Percentiles rank a stretch among this genome's conserved stretches.
Conservation (phyloP, 64 coral and sea anemone species). For the Hydrozoanthus tunicans region DNA sequence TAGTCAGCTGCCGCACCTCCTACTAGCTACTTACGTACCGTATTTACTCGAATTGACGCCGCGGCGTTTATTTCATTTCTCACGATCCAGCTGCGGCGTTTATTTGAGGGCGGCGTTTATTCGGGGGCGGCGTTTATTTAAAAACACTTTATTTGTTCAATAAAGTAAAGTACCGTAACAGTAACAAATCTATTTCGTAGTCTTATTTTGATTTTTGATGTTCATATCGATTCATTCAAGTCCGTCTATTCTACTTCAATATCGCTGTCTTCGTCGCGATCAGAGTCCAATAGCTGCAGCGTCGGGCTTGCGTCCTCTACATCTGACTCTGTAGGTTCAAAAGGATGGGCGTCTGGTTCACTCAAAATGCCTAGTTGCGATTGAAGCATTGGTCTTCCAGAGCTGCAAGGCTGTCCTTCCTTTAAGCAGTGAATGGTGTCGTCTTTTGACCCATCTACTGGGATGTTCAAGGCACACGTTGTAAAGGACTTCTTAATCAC, state of each 20-base stretch:
- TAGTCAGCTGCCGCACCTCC: too few species aligned
- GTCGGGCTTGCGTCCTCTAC: constrained; percentile 34
- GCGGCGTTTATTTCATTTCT: too few species aligned
- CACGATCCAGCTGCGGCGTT: too few species aligned
- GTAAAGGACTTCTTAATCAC: constrained; percentile 4
- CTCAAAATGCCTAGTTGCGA: constrained; percentile 32
- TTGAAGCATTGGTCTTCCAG: constrained; percentile 1
- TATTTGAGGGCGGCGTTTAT: too few species aligned
- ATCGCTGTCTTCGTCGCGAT: constrained; percentile 35
- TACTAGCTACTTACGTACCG: too few species aligned
- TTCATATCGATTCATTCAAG: too few species aligned
- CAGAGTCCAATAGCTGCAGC: constrained; percentile 24
- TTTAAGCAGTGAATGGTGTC: constrained; percentile 51
- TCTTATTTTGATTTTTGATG: not conserved
- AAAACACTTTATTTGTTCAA: too few species aligned
- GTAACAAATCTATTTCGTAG: too few species aligned
- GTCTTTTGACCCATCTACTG: constrained; percentile 26
- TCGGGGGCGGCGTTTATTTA: too few species aligned
- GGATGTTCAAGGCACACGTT: constrained; percentile 37
- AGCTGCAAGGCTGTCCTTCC: constrained; percentile 45
- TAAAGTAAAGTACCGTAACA: too few species aligned
- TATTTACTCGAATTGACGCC: too few species aligned
- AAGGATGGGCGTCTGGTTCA: constrained; percentile 41
- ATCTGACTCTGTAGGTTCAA: constrained; percentile 39
- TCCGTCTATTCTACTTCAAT: constrained; percentile 2